Evolutionary conservation across 2,113 vertebrate species (phyloP), one percentile per base, ranked within the genome.

Genomic region (Proteles cristata): DNA sequence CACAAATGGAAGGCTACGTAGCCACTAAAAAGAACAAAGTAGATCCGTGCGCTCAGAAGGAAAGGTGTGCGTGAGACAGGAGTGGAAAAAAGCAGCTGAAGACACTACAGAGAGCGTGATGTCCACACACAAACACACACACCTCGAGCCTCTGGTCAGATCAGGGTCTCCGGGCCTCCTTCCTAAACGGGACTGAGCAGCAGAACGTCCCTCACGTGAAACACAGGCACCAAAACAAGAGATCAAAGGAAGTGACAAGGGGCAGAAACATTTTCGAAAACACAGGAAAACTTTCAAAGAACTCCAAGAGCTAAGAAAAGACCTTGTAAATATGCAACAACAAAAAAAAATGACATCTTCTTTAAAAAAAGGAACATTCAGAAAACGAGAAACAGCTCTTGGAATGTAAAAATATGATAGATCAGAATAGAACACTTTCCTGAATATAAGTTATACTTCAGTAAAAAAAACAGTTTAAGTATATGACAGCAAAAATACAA

Each of bases 1-100:
- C 77, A 6, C 0, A 0, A 14, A 2, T 0, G 0, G 66, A 43
- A 33, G 26, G 5, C 76, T 0, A 3, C 0, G 1, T 0, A 17
- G 25, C 74, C 53, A 4, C 50, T 4, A 7, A 17, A 31, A 77
- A 11, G 25, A 35, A 35, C 2, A 7, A 2, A 25, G 19, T 7
- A 8, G 7, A 4, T 7, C 88, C 23, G 63, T 2, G 17, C 11
- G 0, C 53, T 1, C 21, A 16, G 11, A 23, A n/a, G 80, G 26
- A 26, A 10, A 50, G 50, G 7, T 0, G 4, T 0, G 25, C 35
- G 1, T 0, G 5, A 11, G 17, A 4, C 2, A 0, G 0, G 1
- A 12, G 50, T 5, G 43, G 58, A 14, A 1, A 8, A 35, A 7
- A 1, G 17, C 80, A 1, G 63, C 61, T 11, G 12, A 43, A 11